Percentiles rank a stretch among this genome's conserved stretches.
These are phyloP conservation scores for Sphinx pinastri DNA, from an alignment of 2,888 invertebrate genomes.

Conservation along the genomic window DNA sequence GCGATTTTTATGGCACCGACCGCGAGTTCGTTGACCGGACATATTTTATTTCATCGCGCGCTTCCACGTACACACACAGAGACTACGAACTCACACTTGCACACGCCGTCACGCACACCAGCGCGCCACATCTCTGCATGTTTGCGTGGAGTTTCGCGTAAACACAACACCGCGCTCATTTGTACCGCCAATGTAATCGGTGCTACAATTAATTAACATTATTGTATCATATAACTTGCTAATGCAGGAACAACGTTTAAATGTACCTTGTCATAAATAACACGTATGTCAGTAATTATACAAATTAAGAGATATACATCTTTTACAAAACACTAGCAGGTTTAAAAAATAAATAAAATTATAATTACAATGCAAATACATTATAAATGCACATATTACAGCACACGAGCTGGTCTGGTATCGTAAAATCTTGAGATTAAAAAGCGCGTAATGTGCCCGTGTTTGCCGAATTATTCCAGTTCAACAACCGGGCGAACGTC, in stretches of 20 bases:
- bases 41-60: conserved; percentile 84
- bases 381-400: conserved; percentile 14
- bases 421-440: conserved; percentile 70
- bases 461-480: conserved; percentile 83
- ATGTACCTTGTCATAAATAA: conserved; percentile 27
- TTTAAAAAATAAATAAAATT: background rate
- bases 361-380: conserved; percentile 6
- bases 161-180: conserved; percentile 67
- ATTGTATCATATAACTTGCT: conserved; percentile 52
- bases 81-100: conserved; percentile 66
- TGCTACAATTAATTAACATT: conserved; percentile 64
- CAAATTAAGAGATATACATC: conserved; percentile 26
- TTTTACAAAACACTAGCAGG: background rate
- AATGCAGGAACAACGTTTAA: conserved; percentile 45
- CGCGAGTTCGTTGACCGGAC: conserved; percentile 82
- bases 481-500: conserved; percentile 80
- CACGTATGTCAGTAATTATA: conserved; percentile 20
- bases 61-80: conserved; percentile 81
- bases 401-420: conserved; percentile 44
- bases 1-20: conserved; percentile 83
- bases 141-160: conserved; percentile 75
- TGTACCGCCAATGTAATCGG: conserved; percentile 69
- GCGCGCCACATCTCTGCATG: conserved; percentile 64
- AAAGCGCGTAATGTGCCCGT: conserved; percentile 75
- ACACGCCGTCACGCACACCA: conserved; percentile 65